Evolutionary conservation across 2,888 invertebrate genomes (phyloP).

Genomic region (Blera fallax): DNA sequence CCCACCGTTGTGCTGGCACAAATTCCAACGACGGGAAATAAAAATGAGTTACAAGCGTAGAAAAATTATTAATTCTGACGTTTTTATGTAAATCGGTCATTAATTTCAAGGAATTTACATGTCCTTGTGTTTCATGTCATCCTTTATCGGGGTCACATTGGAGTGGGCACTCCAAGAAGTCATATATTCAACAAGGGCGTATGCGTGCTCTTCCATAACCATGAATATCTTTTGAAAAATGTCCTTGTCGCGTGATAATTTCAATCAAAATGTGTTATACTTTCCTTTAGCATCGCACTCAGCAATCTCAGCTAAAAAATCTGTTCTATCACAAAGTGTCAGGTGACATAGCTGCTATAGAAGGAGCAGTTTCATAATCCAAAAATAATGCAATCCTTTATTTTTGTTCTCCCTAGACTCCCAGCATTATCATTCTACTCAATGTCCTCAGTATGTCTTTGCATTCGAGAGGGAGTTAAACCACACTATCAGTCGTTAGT

Average conservation of each 20-base stretch:
- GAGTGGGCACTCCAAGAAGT: slow-evolving; percentile 30
- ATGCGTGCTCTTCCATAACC: slow-evolving; percentile 5
- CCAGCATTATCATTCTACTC: slow-evolving; percentile 10
- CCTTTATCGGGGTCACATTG: not conserved
- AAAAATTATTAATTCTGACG: slow-evolving; percentile 54
- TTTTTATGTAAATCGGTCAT: slow-evolving; percentile 52
- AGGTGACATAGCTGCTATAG: slow-evolving; percentile 55
- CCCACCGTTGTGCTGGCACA: not conserved
- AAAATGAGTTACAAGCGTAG: slow-evolving; percentile 60
- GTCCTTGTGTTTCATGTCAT: not conserved
- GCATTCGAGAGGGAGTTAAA: slow-evolving; percentile 1
- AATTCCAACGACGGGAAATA: not conserved
- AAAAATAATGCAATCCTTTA: slow-evolving; percentile 66
- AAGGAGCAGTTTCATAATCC: slow-evolving; percentile 58
- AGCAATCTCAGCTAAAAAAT: slow-evolving; percentile 59
- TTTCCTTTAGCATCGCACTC: slow-evolving; percentile 8
- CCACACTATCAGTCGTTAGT: slow-evolving; percentile 54
- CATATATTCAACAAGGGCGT: slow-evolving; percentile 12
- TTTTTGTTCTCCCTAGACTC: not conserved
- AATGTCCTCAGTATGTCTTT: slow-evolving; percentile 22
- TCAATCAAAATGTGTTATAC: slow-evolving; percentile 58
- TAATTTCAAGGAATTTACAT: slow-evolving; percentile 58
- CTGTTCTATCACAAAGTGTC: slow-evolving; percentile 58
- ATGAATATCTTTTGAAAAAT: slow-evolving; percentile 46
- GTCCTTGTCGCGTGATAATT: slow-evolving; percentile 63